Evolutionary conservation across 35 echinoderm and acorn worm species (phyloP).

Genomic region (Heliocidaris erythrogramma): DNA sequence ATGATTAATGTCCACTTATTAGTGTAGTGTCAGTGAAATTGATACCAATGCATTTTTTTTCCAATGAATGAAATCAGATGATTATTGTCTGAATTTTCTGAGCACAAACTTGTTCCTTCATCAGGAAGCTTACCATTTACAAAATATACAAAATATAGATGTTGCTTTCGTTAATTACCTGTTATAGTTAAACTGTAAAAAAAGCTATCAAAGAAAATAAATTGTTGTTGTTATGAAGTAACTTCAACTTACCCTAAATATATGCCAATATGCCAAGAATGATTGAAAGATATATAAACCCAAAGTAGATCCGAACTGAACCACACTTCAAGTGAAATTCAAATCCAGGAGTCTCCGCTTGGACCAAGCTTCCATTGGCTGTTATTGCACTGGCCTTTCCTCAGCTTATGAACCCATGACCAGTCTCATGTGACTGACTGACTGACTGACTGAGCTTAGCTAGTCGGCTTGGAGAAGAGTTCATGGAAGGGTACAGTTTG

Average conservation of each 20-base stretch:
- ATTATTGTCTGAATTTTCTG: no score
- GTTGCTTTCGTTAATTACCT: no score
- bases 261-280: neutral
- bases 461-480: neutral
- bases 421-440: neutral
- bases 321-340: neutral
- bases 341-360: neutral
- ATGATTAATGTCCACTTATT: no score
- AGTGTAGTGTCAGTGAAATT: no score
- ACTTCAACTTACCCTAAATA: neutral
- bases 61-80: no score
- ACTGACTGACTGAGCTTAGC: neutral
- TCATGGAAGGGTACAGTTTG: neutral
- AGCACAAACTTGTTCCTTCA: no score
- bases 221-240: neutral
- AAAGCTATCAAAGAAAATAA: no score
- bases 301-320: neutral
- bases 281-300: neutral
- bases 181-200: no score
- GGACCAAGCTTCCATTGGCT: neutral
- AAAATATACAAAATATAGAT: no score
- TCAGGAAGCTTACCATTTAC: no score
- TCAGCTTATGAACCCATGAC: neutral
- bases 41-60: no score
- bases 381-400: neutral